Conservation (phyloP, 53 echinoderm and acorn worm genomes). For the Luidia sarsii region DNA sequence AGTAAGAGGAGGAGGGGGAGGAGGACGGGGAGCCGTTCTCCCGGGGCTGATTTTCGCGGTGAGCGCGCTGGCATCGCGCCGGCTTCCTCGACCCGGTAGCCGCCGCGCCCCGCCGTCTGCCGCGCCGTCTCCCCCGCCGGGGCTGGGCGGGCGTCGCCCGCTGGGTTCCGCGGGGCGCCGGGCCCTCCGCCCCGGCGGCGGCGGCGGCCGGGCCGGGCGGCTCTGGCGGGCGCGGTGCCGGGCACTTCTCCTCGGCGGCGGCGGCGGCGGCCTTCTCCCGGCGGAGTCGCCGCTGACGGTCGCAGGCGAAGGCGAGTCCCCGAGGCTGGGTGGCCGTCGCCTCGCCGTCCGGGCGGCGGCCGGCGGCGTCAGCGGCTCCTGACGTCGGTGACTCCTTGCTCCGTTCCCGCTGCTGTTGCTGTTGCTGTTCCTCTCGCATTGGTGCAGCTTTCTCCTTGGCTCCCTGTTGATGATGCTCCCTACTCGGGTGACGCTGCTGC, state of each 20-base stretch:
- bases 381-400: too few species aligned
- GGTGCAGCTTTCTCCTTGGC: background rate
- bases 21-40: too few species aligned
- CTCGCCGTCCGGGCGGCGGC: too few species aligned
- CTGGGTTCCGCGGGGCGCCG: too few species aligned
- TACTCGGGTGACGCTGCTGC: background rate
- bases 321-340: background rate
- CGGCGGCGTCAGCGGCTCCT: too few species aligned
- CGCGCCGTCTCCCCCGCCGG: background rate
- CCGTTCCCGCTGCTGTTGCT: background rate
- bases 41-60: too few species aligned
- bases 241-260: background rate
- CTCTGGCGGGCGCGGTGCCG: background rate
- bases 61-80: too few species aligned
- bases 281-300: background rate
- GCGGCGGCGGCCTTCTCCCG: background rate
- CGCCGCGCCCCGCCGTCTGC: background rate
- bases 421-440: background rate
- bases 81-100: too few species aligned
- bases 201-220: background rate
- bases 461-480: background rate
- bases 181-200: background rate
- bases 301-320: slow-evolving; percentile 27
- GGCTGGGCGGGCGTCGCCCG: background rate
- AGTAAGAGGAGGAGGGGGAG: too few species aligned